Base-by-base conservation (phyloP, 2,888 invertebrate species). In the Drosophila barbarae region DNA sequence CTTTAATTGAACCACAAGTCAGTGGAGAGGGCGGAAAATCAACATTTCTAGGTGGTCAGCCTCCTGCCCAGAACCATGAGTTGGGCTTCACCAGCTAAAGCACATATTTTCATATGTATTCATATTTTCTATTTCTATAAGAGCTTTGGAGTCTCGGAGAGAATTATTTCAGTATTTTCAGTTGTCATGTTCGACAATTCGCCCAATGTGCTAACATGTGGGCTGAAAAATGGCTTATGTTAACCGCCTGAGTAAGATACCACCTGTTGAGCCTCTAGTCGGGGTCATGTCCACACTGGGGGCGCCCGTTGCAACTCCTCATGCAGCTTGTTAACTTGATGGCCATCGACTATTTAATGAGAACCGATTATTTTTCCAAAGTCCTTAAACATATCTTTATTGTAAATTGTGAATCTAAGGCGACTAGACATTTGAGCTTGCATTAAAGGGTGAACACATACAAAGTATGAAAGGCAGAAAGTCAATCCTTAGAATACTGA, bases 1-100 rank as follows among this genome's bases (percentile, higher is more conserved):
- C 75, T 86, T 86, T 86, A 87, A 86, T 87, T 86, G 86, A 86
- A 77, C 77, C 75, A 72, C 66, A 74, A 64, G 30, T 18, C 32
- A 21, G 53, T 51, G 23, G n/a, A 50, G 28, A 32, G 38, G 38
- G 32, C 46, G 50, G 39, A 60, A 76, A 76, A 54, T 72, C 72
- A 74, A 77, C 70, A 76, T 63, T 71, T 74, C 56, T 68, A 73
- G 74, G 68, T 71, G 67, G 71, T 59, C 74, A 71, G 54, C 23
- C 30, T 18, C 7, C 61, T 8, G 63, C 4, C 23, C 23, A 39
- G 34, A 26, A 34, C n/a, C 26, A n/a, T 18, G 18, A 34, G 32
- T 28, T 39, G 39, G 57, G 32, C n/a, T 9, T 18, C 23, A 7
- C 10, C 41, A 18, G 10, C 18, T 52, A 28, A 41, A 32, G 42